These are phyloP conservation scores for Mugil cephalus DNA, from an alignment of 2,113 vertebrate species.

Conservation along the genomic window DNA sequence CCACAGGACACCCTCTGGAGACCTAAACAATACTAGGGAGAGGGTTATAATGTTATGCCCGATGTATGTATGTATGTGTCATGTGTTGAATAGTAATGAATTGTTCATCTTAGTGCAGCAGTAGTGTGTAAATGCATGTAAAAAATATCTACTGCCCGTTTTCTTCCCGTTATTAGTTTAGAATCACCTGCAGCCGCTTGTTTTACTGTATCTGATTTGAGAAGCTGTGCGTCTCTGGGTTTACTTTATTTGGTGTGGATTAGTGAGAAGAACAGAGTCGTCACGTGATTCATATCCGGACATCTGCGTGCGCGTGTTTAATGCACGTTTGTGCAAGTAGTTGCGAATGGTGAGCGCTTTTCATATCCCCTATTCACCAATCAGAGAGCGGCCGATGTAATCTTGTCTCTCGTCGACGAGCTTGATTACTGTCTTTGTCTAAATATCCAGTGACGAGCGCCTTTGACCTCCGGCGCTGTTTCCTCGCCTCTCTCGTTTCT, in stretches of 20 bases:
- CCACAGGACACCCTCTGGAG: too few relatives aligned
- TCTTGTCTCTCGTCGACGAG: conserved; percentile 16
- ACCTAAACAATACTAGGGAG: too few relatives aligned
- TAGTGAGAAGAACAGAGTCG: conserved; percentile 48
- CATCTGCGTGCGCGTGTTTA: conserved; percentile 19
- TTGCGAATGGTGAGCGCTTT: conserved; percentile 4
- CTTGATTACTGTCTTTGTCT: conserved; percentile 33
- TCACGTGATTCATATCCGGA: conserved; percentile 41
- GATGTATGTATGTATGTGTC: too few relatives aligned
- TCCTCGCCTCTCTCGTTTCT: conserved; percentile 37
- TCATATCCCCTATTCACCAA: conserved; percentile 1
- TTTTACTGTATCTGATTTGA: conserved; percentile 49
- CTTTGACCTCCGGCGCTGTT: conserved; percentile 40
- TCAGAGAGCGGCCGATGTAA: conserved; percentile 28
- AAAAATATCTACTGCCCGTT: not conserved
- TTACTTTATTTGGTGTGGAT: conserved; percentile 46
- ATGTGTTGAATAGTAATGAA: too few relatives aligned
- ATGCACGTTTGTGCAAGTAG: not conserved
- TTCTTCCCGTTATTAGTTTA: conserved; percentile 41
- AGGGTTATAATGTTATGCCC: too few relatives aligned
- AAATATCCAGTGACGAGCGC: conserved; percentile 27
- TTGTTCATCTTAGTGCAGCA: too few relatives aligned
- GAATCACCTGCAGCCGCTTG: conserved; percentile 51
- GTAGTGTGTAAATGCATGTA: not conserved
- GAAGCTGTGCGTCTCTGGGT: conserved; percentile 13